A percentile compares a stretch with the other conserved stretches of the same genome.
Evolutionary conservation across 2,888 invertebrate species (phyloP).

Genomic region (Lasioglossum pauxillum): DNA sequence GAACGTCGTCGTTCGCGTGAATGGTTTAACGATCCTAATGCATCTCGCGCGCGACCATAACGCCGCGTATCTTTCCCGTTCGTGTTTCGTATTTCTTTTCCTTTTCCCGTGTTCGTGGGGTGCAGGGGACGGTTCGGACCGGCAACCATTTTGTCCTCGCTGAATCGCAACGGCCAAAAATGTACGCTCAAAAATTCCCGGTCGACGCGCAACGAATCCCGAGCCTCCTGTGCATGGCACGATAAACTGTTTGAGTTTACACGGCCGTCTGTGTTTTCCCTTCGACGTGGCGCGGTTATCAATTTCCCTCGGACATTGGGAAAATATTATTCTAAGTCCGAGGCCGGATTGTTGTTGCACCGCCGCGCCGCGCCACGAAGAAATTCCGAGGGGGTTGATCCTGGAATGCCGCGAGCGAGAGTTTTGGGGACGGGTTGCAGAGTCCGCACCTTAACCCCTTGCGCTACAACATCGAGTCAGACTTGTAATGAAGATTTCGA

Average conservation of each 20-base stretch:
- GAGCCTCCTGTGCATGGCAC: slow-evolving; percentile 37
- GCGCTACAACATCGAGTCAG: too few species aligned
- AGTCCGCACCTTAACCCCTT: neutral
- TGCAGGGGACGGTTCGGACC: neutral
- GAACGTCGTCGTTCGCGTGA: slow-evolving; percentile 7
- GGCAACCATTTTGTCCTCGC: slow-evolving; percentile 17
- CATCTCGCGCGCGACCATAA: slow-evolving; percentile 21
- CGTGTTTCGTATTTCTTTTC: neutral
- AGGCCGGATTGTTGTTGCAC: slow-evolving; percentile 55
- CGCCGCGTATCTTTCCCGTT: neutral
- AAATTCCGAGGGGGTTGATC: slow-evolving; percentile 51
- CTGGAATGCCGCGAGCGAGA: neutral
- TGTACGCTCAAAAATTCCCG: slow-evolving; percentile 37
- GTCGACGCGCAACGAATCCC: neutral
- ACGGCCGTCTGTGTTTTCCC: slow-evolving; percentile 67
- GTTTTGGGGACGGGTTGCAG: slow-evolving; percentile 3
- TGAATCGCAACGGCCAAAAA: slow-evolving; percentile 51
- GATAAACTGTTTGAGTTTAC: slow-evolving; percentile 61
- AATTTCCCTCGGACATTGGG: slow-evolving; percentile 67
- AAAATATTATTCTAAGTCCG: slow-evolving; percentile 70
- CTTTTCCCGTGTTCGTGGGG: neutral
- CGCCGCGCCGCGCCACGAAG: neutral
- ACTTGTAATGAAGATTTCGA: too few species aligned
- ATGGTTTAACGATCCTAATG: slow-evolving; percentile 22
- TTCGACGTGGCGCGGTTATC: slow-evolving; percentile 61